Percentiles rank a stretch among this genome's conserved stretches.
Evolutionary conservation across 2,888 invertebrate genomes (phyloP).

Genomic region (Hylaea fasciaria): DNA sequence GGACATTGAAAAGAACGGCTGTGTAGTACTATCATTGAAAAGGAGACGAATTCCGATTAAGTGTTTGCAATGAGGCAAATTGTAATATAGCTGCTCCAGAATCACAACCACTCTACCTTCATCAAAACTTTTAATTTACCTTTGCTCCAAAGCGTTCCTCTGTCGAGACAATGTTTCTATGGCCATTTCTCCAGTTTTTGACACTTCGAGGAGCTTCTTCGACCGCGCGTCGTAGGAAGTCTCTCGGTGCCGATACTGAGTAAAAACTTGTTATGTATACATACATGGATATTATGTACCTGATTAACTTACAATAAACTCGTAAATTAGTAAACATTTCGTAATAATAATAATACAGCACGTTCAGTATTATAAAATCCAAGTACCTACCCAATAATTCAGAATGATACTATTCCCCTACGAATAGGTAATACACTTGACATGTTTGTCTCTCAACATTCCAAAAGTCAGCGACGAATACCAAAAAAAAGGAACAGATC

Average conservation of each 20-base stretch:
- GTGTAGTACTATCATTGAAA: too few relatives aligned
- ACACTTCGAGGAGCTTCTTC: slow-evolving; percentile 70
- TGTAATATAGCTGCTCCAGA: not conserved
- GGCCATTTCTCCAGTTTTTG: slow-evolving; percentile 75
- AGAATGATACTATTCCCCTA: not conserved
- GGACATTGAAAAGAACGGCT: too few relatives aligned
- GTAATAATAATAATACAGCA: too few relatives aligned
- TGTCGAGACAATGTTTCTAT: slow-evolving; percentile 72
- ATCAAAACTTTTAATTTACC: slow-evolving; percentile 49
- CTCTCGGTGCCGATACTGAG: slow-evolving; percentile 74
- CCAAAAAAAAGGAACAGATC: not conserved
- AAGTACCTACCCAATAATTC: not conserved
- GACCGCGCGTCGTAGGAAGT: slow-evolving; percentile 70
- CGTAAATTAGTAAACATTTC: too few relatives aligned
- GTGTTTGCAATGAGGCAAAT: not conserved
- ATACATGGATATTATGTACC: not conserved
- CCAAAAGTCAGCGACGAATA: too few relatives aligned
- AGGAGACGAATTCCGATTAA: too few relatives aligned
- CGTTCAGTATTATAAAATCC: too few relatives aligned
- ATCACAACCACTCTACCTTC: too few relatives aligned
- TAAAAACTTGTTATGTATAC: slow-evolving; percentile 14
- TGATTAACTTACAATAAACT: too few relatives aligned
- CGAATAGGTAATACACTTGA: not conserved
- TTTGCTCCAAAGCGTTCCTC: slow-evolving; percentile 74
- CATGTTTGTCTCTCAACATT: not conserved